Conservation (phyloP, 2,797 vertebrate species). For the Arnoldichthys spilopterus region DNA sequence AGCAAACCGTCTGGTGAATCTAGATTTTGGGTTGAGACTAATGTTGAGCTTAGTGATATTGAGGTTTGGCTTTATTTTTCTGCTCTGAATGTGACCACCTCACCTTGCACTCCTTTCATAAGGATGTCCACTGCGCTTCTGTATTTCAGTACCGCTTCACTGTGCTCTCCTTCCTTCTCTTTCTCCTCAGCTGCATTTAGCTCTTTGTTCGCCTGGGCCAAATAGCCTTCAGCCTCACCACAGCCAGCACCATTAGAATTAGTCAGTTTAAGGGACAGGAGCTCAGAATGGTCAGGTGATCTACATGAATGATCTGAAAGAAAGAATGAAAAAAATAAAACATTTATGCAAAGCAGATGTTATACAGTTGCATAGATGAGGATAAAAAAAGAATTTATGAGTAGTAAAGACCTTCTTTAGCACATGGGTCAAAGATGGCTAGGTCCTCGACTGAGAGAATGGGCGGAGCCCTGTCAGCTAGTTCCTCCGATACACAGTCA, state of each 20-base stretch:
- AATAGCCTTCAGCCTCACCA: slow-evolving; percentile 69
- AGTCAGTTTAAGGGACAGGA: slow-evolving; percentile 66
- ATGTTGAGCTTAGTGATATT: too few relatives aligned
- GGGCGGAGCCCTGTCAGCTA: slow-evolving; percentile 64
- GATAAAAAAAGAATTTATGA: not conserved
- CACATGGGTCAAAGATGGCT: slow-evolving; percentile 90
- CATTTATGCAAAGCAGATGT: not conserved
- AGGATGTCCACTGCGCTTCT: slow-evolving; percentile 84
- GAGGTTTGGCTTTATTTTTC: not conserved
- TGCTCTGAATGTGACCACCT: not conserved
- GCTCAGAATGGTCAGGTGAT: slow-evolving; percentile 68
- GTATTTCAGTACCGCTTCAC: slow-evolving; percentile 81
- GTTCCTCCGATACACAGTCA: slow-evolving; percentile 71
- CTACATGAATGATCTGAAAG: slow-evolving; percentile 62
- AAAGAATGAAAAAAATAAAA: slow-evolving; percentile 13
- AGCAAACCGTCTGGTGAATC: too few relatives aligned
- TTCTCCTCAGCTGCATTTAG: slow-evolving; percentile 79
- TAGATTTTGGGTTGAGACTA: too few relatives aligned
- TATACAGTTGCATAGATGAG: slow-evolving; percentile 10
- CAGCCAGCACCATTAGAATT: slow-evolving; percentile 58
- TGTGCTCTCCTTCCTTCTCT: slow-evolving; percentile 81
- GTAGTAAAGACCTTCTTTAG: slow-evolving; percentile 76
- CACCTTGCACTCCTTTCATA: slow-evolving; percentile 85
- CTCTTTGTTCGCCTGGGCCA: slow-evolving; percentile 78
- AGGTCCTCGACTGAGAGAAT: slow-evolving; percentile 83